Percentiles rank a stretch among this genome's conserved stretches.
phyloP scores from a whole-genome alignment of 1,140 invertebrate genomes.

The Papilio polytes region DNA sequence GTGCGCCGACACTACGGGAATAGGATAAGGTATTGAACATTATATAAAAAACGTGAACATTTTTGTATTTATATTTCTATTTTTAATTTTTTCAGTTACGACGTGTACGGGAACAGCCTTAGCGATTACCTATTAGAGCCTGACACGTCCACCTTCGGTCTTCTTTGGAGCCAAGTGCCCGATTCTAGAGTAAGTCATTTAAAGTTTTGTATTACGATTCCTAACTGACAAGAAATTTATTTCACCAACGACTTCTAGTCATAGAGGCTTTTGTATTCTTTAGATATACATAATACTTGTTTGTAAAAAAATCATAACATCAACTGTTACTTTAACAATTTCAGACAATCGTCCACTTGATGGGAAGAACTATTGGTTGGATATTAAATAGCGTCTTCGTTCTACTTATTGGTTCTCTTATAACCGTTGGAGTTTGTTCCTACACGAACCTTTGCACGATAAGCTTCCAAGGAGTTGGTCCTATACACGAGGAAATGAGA shows the following conservation, averaged over 20 bases:
- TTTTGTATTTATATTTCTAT: not conserved
- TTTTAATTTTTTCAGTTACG: conserved; percentile 61
- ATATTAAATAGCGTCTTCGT: conserved; percentile 80
- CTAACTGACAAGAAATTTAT: no score
- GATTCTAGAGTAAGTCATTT: conserved; percentile 62
- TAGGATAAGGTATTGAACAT: no score
- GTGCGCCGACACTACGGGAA: no score
- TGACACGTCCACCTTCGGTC: conserved; percentile 64
- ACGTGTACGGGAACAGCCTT: conserved; percentile 59
- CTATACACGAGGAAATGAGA: conserved; percentile 78
- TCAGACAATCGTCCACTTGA: conserved; percentile 71
- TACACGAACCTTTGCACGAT: conserved; percentile 88
- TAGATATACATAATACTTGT: no score
- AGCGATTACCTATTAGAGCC: conserved; percentile 67
- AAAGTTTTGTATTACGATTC: not conserved
- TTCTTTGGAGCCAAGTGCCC: conserved; percentile 76
- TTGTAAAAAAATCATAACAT: no score
- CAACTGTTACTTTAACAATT: conserved; percentile 47
- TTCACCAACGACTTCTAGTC: no score
- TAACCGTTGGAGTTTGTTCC: conserved; percentile 86
- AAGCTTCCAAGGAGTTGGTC: conserved; percentile 82
- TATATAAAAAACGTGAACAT: not conserved
- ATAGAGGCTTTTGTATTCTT: no score
- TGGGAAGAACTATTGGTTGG: conserved; percentile 67
- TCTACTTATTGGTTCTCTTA: conserved; percentile 84